Evolutionary conservation across 1,140 invertebrate genomes (phyloP), one percentile per base, ranked within the genome.

Genomic region (Lineus longissimus): DNA sequence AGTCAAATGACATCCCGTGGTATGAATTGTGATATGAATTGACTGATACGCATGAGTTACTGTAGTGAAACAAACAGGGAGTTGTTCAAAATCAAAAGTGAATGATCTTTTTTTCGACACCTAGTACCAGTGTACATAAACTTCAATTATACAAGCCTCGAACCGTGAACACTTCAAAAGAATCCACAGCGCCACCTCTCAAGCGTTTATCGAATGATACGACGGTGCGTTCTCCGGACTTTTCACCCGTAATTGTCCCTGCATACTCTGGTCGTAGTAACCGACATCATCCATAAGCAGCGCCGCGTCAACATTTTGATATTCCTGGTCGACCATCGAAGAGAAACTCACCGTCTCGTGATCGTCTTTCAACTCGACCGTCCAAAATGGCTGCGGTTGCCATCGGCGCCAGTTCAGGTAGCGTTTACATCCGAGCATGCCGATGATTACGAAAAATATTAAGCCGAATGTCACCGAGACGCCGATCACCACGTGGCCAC

Each of bases 381-480:
- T 51, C 47, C 47, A 51, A 27, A 51, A 51, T 27, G 47, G 47
- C 47, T 51, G 47, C n/a, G 47, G 47, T n/a, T 51, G 47, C 47
- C 47, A 51, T 19, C 47, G 47, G 25, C 47, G 47, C 47, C 47
- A 51, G 19, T 19, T 51, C 9, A 23, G n/a, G 25, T 51, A 51
- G 4, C 25, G n/a, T n/a, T 51, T 51, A 51, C 47, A 51, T 27
- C 47, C 47, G 47, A 51, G n/a, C 4, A 51, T n/a, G 47, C n/a
- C n/a, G 6, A 51, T 51, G 6, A 51, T 51, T 7, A 51, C 25
- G n/a, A 51, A 27, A 19, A 51, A 27, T 51, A 51, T 51, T 9
- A 19, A 7, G 4, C 47, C 47, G n/a, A 51, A 51, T 4, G 47
- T 51, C 6, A 27, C 47, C 4, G 47, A 23, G n/a, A 51, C 47